Conservation (phyloP, 1,140 invertebrate genomes). For the Gryon sp. region DNA sequence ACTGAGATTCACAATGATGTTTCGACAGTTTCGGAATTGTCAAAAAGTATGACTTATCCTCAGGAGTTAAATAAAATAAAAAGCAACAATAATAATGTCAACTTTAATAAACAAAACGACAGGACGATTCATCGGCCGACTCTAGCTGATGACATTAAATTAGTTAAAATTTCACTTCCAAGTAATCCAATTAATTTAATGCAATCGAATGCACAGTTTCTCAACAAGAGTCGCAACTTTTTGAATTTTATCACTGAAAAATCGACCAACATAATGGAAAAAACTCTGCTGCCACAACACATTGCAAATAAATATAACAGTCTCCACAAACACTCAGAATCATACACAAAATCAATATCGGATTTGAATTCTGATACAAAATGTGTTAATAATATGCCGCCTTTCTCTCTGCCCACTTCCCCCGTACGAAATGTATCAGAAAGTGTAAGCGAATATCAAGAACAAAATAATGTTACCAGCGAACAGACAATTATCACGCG, state of each 20-base stretch:
- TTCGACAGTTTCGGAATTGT: background rate
- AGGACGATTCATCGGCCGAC: conserved; percentile 37
- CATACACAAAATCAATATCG: conserved; percentile 6
- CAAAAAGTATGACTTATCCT: conserved; percentile 29
- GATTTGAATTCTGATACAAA: conserved; percentile 4
- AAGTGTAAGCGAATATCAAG: conserved; percentile 18
- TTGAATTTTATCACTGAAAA: conserved; percentile 77
- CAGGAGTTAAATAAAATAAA: conserved; percentile 7
- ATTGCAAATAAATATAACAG: conserved; percentile 62
- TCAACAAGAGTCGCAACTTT: conserved; percentile 75
- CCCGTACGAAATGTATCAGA: background rate
- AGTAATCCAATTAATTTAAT: conserved; percentile 73
- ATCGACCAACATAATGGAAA: conserved; percentile 78
- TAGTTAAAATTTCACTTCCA: conserved; percentile 74
- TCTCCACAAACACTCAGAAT: conserved; percentile 48
- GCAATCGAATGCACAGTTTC: conserved; percentile 73
- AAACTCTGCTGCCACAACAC: conserved; percentile 71
- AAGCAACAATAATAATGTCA: conserved; percentile 7
- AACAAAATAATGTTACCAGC: background rate
- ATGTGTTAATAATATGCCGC: background rate
- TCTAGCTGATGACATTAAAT: conserved; percentile 68
- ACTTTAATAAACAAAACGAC: conserved; percentile 8
- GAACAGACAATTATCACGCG: no score
- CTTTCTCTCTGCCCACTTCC: conserved; percentile 8
- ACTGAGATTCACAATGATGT: conserved; percentile 15